Conservation (phyloP, 2,797 vertebrate genomes). For the Ambastaia sidthimunki region DNA sequence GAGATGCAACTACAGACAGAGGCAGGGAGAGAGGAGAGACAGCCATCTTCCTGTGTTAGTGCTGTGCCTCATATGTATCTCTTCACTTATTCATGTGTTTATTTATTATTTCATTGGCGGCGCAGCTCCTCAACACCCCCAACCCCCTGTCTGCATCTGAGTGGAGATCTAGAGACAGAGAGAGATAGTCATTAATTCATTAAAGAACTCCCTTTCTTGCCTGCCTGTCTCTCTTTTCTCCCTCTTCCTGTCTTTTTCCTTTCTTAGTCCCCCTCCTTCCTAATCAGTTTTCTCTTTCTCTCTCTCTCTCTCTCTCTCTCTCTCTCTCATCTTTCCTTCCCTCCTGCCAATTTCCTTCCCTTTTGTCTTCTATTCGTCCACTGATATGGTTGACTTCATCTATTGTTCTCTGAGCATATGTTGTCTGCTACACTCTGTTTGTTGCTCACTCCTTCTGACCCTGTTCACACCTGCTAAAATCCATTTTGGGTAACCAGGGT, state of each 20-base stretch:
- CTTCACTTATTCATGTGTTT: constrained; percentile 83
- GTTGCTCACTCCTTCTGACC: not conserved
- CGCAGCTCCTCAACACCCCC: constrained; percentile 24
- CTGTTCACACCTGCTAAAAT: not conserved
- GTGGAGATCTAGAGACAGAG: constrained; percentile 60
- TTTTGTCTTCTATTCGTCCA: constrained; percentile 34
- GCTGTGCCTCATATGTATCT: constrained; percentile 75
- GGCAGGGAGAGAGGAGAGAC: constrained; percentile 36
- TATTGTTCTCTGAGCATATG: constrained; percentile 23
- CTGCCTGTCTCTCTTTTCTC: constrained; percentile 60
- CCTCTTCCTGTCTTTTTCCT: constrained; percentile 40
- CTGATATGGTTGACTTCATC: constrained; percentile 40
- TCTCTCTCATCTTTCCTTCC: not conserved
- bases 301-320: too few relatives aligned
- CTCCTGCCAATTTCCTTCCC: constrained; percentile 26
- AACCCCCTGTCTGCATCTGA: constrained; percentile 59
- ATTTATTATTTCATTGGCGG: constrained; percentile 79
- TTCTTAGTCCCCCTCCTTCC: constrained; percentile 44
- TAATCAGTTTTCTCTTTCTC: constrained; percentile 16
- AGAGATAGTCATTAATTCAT: constrained; percentile 80
- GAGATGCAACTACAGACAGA: constrained; percentile 58
- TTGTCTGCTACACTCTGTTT: constrained; percentile 1
- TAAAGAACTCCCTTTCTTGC: constrained; percentile 67
- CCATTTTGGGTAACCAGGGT: not conserved
- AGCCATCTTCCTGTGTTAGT: constrained; percentile 65